Conservation (phyloP, 2,113 vertebrate genomes). For the Microcebus murinus region DNA sequence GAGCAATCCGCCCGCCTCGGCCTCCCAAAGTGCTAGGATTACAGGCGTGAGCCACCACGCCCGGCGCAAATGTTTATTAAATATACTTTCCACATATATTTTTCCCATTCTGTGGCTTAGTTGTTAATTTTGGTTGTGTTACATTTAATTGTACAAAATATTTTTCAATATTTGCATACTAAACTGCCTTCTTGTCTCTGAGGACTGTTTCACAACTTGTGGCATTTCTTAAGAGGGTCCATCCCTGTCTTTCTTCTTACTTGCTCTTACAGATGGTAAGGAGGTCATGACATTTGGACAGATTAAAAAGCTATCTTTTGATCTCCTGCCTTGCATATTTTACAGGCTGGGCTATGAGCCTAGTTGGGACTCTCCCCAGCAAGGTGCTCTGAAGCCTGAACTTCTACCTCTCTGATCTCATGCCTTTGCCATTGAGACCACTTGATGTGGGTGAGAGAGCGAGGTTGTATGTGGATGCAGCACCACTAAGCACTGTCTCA, state of each 20-base stretch:
- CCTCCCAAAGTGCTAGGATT: too few species aligned
- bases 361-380: neutral
- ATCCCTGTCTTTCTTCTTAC: neutral
- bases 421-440: neutral
- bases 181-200: slow-evolving; percentile 29
- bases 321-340: neutral
- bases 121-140: slow-evolving; percentile 39
- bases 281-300: neutral
- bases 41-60: too few species aligned
- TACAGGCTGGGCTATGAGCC: neutral
- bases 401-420: neutral
- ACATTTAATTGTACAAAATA: slow-evolving; percentile 16
- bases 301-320: slow-evolving; percentile 22
- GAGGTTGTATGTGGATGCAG: neutral
- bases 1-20: too few species aligned
- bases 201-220: neutral
- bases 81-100: slow-evolving; percentile 4
- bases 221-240: neutral
- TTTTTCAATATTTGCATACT: slow-evolving; percentile 15
- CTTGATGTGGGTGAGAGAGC: neutral
- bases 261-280: neutral
- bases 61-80: slow-evolving; percentile 48
- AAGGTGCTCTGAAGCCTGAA: neutral
- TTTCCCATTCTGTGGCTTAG: slow-evolving; percentile 44
- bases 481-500: neutral